phyloP scores from a whole-genome alignment of 2,888 invertebrate species.

The Cactoblastis cactorum region DNA sequence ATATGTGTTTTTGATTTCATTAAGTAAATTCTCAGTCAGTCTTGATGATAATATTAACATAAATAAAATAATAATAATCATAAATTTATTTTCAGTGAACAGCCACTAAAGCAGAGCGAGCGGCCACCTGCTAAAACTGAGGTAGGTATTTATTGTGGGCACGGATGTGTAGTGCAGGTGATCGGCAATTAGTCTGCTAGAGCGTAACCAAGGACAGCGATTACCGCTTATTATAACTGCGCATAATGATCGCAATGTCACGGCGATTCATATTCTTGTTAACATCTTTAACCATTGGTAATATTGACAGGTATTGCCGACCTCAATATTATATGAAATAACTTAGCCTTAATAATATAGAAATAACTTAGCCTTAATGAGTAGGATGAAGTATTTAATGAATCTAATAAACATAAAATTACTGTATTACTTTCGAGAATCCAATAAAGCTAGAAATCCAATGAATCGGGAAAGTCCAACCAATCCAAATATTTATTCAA shows the following conservation, averaged over 20 bases:
- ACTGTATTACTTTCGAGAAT: no score
- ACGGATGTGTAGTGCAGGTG: conserved; percentile 54
- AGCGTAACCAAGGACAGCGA: conserved; percentile 72
- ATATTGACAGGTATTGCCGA: background rate
- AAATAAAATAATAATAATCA: background rate
- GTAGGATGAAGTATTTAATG: no score
- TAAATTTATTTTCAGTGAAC: conserved; percentile 57
- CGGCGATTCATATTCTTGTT: conserved; percentile 34
- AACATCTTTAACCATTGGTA: conserved; percentile 9
- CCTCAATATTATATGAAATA: background rate
- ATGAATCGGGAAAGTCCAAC: no score
- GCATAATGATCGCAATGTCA: conserved; percentile 40
- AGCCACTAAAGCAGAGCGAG: conserved; percentile 54
- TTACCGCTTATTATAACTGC: conserved; percentile 60
- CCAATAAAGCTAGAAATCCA: no score
- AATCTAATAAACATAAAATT: no score
- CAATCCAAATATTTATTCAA: conserved; percentile 9
- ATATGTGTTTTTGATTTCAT: no score
- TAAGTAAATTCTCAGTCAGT: no score
- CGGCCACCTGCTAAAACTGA: conserved; percentile 64
- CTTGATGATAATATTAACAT: no score
- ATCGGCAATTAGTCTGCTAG: conserved; percentile 58
- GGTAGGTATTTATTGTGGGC: conserved; percentile 59
- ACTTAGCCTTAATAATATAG: no score
- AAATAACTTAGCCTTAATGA: no score